These are phyloP conservation scores for Lutjanus campechanus DNA, from an alignment of 2,797 vertebrate genomes.

Conservation along the genomic window DNA sequence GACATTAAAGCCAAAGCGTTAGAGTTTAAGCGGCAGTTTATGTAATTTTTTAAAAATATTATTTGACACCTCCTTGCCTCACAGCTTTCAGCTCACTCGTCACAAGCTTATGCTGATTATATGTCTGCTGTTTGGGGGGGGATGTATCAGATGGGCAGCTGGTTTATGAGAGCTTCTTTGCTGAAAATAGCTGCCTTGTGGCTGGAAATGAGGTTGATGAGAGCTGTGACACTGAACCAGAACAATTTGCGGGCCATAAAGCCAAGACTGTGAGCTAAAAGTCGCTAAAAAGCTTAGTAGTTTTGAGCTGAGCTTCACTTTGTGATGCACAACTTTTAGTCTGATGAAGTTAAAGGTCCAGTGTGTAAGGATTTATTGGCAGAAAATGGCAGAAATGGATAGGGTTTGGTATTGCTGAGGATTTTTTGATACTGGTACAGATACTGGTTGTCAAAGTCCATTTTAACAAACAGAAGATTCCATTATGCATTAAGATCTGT, in stretches of 20 bases:
- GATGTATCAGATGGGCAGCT: background rate
- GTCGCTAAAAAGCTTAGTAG: too few species aligned
- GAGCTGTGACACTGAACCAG: background rate
- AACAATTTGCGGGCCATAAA: background rate
- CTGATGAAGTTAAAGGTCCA: too few species aligned
- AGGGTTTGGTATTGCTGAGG: too few species aligned
- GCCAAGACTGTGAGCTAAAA: background rate
- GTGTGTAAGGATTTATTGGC: too few species aligned
- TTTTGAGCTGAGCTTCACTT: background rate
- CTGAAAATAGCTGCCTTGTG: background rate
- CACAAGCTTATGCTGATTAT: conserved; percentile 3
- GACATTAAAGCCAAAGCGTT: background rate
- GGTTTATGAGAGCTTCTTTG: background rate
- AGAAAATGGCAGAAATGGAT: too few species aligned
- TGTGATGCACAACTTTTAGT: background rate
- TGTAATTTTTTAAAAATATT: background rate
- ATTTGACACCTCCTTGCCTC: background rate
- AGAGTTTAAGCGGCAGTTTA: background rate
- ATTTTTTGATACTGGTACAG: too few species aligned
- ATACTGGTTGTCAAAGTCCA: too few species aligned
- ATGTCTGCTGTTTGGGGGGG: background rate
- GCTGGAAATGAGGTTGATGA: conserved; percentile 4
- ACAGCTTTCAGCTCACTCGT: conserved; percentile 5
- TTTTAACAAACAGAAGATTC: too few species aligned
- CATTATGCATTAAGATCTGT: too few species aligned